phyloP scores from a whole-genome alignment of 2,888 invertebrate species.

The Mesorhabditis sp. region DNA sequence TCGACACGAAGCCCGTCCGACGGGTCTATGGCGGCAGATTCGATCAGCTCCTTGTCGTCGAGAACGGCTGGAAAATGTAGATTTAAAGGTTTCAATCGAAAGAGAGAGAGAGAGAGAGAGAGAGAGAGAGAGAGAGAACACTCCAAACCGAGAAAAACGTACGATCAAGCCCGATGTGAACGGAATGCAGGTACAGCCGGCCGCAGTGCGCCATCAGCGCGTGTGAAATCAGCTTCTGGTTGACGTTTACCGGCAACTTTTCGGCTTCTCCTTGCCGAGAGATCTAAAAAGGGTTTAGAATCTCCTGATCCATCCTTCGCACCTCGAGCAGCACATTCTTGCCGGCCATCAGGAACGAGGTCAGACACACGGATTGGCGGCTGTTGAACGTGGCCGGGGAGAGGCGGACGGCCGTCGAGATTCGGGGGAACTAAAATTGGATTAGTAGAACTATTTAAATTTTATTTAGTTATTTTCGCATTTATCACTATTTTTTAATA shows the following conservation, averaged over 20 bases:
- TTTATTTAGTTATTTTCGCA: not conserved
- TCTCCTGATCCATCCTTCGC: not conserved
- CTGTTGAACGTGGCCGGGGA: conserved; percentile 88
- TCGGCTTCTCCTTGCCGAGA: conserved; percentile 10
- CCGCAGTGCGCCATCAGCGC: conserved; percentile 29
- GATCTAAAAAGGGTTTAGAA: conserved; percentile 7
- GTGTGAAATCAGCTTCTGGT: conserved; percentile 23
- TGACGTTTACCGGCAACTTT: conserved; percentile 14
- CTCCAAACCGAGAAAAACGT: not conserved
- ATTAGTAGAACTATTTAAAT: not conserved
- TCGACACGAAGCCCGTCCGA: not conserved
- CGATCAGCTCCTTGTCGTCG: not conserved
- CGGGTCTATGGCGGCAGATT: not conserved
- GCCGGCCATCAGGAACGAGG: conserved; percentile 91
- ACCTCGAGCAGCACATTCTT: conserved; percentile 22
- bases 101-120: conserved; percentile 5
- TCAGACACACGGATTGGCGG: conserved; percentile 90
- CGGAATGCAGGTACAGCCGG: conserved; percentile 34
- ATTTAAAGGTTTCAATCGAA: too few species aligned
- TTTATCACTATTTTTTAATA: too few species aligned
- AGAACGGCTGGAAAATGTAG: not conserved
- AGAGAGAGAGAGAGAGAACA: not conserved
- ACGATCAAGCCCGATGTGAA: conserved; percentile 15
- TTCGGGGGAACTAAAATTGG: conserved; percentile 54
- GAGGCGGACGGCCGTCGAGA: conserved; percentile 71